Base-by-base conservation (phyloP, 2,888 invertebrate genomes). In the Cacoxenus indagator region DNA sequence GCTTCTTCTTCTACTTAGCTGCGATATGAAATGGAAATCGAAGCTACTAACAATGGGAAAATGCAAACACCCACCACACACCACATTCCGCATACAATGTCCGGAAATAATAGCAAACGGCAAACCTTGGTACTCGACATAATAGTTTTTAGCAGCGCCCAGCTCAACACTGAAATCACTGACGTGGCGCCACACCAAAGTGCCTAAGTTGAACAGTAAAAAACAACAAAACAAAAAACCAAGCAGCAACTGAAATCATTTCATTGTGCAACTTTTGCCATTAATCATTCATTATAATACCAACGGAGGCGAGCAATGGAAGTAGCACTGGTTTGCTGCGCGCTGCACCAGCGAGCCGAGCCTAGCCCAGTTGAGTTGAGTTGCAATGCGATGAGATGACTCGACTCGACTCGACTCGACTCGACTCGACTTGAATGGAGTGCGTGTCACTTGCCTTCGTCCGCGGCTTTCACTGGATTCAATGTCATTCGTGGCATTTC, bases 201-300 rank as follows among this genome's bases (percentile, higher is more conserved):
- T 8, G 9, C 37, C 8, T 37, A 14, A 37, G 37, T 37, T 8
- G 9, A 37, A 37, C 37, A 37, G 8, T 37, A 26, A 57, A 27
- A 11, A 17, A n/a, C 48, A 48, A n/a, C 48, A 19, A 17, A 14
- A n/a, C 48, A 5, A 19, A 48, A n/a, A 48, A n/a, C n/a, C n/a
- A n/a, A 17, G n/a, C 6, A 19, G 17, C 29, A 62, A 24, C 61
- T 17, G 61, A 62, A 62, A 62, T 62, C 61, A 62, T 62, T 62
- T 62, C 61, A 62, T 62, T 62, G 61, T 43, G 67, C 73, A 81
- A 82, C 78, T 79, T 76, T 72, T 65, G 48, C 72, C 84, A 84
- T 82, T 84, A 80, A 82, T 84, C 82, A 82, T 82, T 84, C 64
- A 68, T 31, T 81, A 78, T 64, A 64, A 66, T 62, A 29, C 29